phyloP scores from a whole-genome alignment of 2,113 vertebrate genomes.

The Peromyscus leucopus region DNA sequence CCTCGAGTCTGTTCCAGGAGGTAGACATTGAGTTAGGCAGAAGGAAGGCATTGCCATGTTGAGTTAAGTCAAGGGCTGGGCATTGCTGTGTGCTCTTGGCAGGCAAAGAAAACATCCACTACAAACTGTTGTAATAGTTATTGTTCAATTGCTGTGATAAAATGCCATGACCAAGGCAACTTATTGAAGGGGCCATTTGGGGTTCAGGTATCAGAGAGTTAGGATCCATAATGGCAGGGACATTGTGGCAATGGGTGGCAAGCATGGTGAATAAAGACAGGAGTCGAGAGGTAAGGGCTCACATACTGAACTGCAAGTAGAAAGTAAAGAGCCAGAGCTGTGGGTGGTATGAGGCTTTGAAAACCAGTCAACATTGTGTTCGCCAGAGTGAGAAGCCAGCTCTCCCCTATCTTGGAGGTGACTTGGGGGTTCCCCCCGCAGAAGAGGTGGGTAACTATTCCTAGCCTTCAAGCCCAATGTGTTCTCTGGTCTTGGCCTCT shows the following conservation, averaged over 20 bases:
- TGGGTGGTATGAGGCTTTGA: background rate
- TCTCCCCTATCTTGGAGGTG: background rate
- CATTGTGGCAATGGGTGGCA: background rate
- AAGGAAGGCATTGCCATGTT: background rate
- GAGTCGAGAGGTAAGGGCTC: background rate
- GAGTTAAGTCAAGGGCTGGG: background rate
- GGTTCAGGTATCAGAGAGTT: background rate
- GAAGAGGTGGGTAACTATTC: background rate
- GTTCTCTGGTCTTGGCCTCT: background rate
- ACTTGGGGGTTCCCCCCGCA: fast-evolving
- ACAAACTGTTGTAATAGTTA: background rate
- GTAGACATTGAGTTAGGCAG: fast-evolving
- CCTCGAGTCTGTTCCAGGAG: fast-evolving
- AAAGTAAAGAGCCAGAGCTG: background rate
- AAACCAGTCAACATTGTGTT: background rate
- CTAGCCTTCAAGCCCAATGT: conserved; percentile 60
- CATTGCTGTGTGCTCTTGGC: background rate
- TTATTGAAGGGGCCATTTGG: background rate
- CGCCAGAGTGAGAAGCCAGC: background rate
- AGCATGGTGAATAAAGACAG: no score
- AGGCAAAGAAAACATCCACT: background rate
- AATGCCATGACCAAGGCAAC: background rate
- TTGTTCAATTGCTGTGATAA: background rate
- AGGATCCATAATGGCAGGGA: background rate
- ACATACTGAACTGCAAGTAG: background rate